Percentiles rank a stretch among this genome's conserved stretches.
These are phyloP conservation scores for Pseudomugil tenellus DNA, from an alignment of 2,797 vertebrate species.

Conservation along the genomic window DNA sequence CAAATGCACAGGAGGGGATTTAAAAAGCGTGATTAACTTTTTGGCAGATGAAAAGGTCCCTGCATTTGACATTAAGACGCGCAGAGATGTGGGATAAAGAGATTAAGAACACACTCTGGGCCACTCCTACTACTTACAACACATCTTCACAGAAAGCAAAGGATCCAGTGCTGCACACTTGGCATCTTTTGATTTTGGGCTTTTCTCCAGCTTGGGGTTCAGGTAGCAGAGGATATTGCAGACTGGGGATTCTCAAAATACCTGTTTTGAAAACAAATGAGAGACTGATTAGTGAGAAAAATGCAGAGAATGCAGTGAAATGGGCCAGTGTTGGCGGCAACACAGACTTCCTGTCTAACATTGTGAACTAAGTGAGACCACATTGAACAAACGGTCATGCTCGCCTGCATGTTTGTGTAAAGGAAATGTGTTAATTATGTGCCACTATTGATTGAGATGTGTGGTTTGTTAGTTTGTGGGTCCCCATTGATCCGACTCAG, in stretches of 20 bases:
- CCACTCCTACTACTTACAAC: conserved; percentile 63
- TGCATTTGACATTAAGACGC: conserved; percentile 62
- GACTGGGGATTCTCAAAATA: conserved; percentile 13
- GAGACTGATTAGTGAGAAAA: conserved; percentile 51
- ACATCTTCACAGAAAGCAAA: conserved; percentile 36
- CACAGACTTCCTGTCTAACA: conserved; percentile 65
- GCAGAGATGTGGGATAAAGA: conserved; percentile 68
- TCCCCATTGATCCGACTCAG: conserved; percentile 31
- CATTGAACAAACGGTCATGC: conserved; percentile 60
- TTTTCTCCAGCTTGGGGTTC: conserved; percentile 8
- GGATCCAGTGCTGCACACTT: conserved; percentile 19
- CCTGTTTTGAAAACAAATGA: conserved; percentile 40
- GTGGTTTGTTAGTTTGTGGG: conserved; percentile 33
- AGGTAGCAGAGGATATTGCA: conserved; percentile 12
- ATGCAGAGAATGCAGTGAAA: conserved; percentile 61
- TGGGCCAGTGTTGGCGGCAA: conserved; percentile 22
- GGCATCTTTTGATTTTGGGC: conserved; percentile 28
- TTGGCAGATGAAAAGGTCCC: conserved; percentile 53
- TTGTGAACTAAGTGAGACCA: conserved; percentile 66
- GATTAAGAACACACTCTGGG: conserved; percentile 68
- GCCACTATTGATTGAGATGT: conserved; percentile 61
- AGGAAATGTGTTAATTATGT: conserved; percentile 61
- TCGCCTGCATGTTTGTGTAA: conserved; percentile 37
- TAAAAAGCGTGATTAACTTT: conserved; percentile 59
- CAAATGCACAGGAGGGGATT: conserved; percentile 31